Conservation (phyloP, 1,140 invertebrate species). For the Tribolium madens region DNA sequence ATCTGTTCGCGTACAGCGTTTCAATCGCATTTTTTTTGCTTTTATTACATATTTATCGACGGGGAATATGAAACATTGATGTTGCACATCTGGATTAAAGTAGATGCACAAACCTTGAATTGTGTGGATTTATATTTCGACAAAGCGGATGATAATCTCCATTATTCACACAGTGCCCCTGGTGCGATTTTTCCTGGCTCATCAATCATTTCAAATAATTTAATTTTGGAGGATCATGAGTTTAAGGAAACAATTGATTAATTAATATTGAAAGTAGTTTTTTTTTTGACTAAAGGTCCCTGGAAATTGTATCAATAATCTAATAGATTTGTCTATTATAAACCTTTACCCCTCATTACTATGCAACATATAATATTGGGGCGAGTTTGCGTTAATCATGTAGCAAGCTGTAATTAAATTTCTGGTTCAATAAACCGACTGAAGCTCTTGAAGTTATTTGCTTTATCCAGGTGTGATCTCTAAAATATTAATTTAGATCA, state of each 20-base stretch:
- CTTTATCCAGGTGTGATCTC: too few species aligned
- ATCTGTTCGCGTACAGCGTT: neutral
- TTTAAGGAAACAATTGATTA: too few species aligned
- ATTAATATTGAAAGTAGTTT: too few species aligned
- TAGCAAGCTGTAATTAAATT: neutral
- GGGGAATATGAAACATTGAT: slow-evolving; percentile 12
- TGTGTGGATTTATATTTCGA: too few species aligned
- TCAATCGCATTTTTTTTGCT: neutral
- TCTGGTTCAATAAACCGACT: neutral
- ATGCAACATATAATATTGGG: neutral
- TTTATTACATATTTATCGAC: slow-evolving; percentile 24
- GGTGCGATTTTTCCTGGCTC: neutral
- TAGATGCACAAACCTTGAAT: neutral
- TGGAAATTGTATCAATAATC: neutral
- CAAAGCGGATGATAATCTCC: too few species aligned
- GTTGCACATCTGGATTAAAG: neutral
- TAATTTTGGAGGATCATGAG: neutral
- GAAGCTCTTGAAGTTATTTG: neutral
- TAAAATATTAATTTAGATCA: neutral
- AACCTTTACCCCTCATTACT: neutral
- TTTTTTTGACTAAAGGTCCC: too few species aligned
- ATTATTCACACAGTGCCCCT: too few species aligned
- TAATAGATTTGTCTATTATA: neutral
- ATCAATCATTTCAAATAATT: neutral
- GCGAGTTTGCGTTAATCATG: neutral